These are phyloP conservation scores for Pituophis catenifer DNA, from an alignment of 2,113 vertebrate genomes.

Conservation along the genomic window DNA sequence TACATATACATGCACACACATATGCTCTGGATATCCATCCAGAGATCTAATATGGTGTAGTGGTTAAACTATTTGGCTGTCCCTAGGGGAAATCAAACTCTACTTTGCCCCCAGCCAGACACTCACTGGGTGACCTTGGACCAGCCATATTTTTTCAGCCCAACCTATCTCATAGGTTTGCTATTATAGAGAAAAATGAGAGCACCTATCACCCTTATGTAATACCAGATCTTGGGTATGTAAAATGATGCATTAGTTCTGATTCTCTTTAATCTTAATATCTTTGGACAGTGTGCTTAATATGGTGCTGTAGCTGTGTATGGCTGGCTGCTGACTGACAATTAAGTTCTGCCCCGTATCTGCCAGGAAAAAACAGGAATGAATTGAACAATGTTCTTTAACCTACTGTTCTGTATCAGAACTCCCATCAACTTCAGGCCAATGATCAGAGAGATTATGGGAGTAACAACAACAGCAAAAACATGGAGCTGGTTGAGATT, in stretches of 20 bases:
- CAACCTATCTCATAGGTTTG: neutral
- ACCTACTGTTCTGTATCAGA: neutral
- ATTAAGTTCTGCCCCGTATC: neutral
- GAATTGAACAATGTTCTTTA: neutral
- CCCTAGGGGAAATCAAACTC: neutral
- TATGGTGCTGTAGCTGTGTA: neutral
- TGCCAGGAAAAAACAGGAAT: neutral
- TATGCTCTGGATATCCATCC: neutral
- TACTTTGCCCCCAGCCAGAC: neutral
- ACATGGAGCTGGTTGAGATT: neutral
- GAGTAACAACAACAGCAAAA: neutral
- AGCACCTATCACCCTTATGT: neutral
- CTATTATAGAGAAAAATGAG: neutral
- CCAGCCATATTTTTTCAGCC: neutral
- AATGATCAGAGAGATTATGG: neutral
- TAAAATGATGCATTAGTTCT: neutral
- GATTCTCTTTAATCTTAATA: neutral
- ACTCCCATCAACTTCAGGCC: neutral
- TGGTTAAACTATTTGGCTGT: neutral
- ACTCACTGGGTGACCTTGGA: neutral
- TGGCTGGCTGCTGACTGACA: neutral
- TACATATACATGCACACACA: neutral
- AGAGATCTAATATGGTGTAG: neutral
- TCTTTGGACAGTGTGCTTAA: neutral
- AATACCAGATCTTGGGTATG: neutral